These are phyloP conservation scores for Patella depressa DNA, from an alignment of 2,888 invertebrate species.

Conservation along the genomic window DNA sequence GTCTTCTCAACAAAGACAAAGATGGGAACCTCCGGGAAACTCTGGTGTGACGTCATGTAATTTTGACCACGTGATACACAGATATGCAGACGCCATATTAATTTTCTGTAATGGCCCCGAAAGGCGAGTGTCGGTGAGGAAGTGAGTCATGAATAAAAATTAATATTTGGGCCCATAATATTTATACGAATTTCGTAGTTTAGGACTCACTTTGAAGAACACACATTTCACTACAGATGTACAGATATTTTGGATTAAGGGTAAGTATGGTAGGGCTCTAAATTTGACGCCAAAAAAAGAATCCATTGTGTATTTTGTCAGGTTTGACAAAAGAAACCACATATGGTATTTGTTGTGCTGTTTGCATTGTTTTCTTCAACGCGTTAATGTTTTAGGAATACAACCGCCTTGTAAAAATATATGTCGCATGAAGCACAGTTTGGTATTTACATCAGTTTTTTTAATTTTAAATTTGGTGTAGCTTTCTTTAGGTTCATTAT, in stretches of 20 bases:
- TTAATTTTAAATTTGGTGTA: too few species aligned
- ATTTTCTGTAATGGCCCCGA: conserved; percentile 26
- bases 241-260: not conserved
- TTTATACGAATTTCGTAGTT: not conserved
- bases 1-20: conserved; percentile 3
- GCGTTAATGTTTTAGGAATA: too few species aligned
- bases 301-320: not conserved
- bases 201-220: not conserved
- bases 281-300: not conserved
- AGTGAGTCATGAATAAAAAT: conserved; percentile 17
- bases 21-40: conserved; percentile 16
- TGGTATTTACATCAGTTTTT: too few species aligned
- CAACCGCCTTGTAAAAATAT: too few species aligned
- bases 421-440: too few species aligned
- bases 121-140: conserved; percentile 11
- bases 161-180: not conserved
- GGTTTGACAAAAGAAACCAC: conserved; percentile 2
- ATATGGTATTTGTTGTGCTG: not conserved
- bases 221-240: not conserved
- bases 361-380: too few species aligned
- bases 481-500: too few species aligned
- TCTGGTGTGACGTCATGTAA: conserved; percentile 23
- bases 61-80: conserved; percentile 28
- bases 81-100: conserved; percentile 26
- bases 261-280: not conserved